Evolutionary conservation across 2,113 vertebrate genomes (phyloP).

Genomic region (Epinephelus lanceolatus): DNA sequence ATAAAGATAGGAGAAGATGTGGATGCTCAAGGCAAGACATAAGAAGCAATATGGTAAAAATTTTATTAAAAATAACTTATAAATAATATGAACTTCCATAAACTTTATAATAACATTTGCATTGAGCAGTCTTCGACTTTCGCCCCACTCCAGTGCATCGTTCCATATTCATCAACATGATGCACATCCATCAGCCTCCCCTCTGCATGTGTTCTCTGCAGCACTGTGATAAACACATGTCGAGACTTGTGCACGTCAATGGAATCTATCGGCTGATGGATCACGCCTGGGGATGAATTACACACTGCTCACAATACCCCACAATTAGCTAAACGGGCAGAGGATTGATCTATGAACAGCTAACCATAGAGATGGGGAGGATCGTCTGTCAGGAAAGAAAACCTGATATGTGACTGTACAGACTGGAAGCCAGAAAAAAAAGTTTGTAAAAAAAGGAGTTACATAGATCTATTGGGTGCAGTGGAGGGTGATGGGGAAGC

Average conservation of each 20-base stretch:
- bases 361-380: slow-evolving; percentile 5
- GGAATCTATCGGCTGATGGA: slow-evolving; percentile 74
- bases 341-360: slow-evolving; percentile 58
- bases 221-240: slow-evolving; percentile 65
- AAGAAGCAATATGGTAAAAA: not conserved
- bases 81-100: not conserved
- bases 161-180: slow-evolving; percentile 39
- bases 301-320: slow-evolving; percentile 54
- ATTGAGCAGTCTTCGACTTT: not conserved
- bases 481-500: not conserved
- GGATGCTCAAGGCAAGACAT: not conserved
- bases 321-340: slow-evolving; percentile 79
- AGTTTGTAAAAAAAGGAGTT: not conserved
- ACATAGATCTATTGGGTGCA: slow-evolving; percentile 6
- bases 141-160: not conserved
- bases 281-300: slow-evolving; percentile 58
- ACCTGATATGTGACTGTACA: not conserved
- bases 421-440: not conserved
- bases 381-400: slow-evolving; percentile 20
- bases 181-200: slow-evolving; percentile 10
- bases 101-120: not conserved
- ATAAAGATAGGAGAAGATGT: too few relatives aligned
- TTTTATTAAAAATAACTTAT: not conserved
- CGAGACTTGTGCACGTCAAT: slow-evolving; percentile 49
- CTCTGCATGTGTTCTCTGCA: slow-evolving; percentile 24